Base-by-base conservation (phyloP, 2,888 invertebrate genomes). In the Pristionchus entomophagus region DNA sequence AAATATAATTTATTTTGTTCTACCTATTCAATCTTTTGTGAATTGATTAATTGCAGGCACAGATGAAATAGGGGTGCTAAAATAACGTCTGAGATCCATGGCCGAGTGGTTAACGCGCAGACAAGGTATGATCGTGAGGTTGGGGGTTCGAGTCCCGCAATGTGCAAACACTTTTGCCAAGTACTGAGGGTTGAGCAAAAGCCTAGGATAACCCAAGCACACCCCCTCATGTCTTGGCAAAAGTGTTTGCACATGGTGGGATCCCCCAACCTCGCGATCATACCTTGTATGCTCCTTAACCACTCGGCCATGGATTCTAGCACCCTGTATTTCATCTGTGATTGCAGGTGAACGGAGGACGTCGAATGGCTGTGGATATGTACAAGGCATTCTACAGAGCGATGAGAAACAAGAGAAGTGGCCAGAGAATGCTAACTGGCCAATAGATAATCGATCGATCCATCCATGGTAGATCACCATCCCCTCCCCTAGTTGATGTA, bases 381-480 rank as follows among this genome's bases (percentile, higher is more conserved):
- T 82, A 82, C 59, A 82, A 82, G 59, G 82, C 82, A 4, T 14
- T 59, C 26, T 82, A 59, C 59, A 82, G 38, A 59, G 41, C 59
- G 26, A 82, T 82, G 82, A 56, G 59, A 26, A 26, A 0, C 38
- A 82, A 29, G 82, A 82, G 82, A n/a, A 80, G 19, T 14, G 51
- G 51, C 38, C 78, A 51, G 51, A 22, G 78, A 80, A 29, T 29
- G 35, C 32, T 80, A 17, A 80, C 78, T 32, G 49, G 19, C 4
- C 78, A 80, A 32, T 80, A 80, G 78, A 51, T 29, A 49, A 51
- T 80, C 35, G 19, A 35, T 80, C 17, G 17, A 80, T 80, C 35
- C 5, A 35, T 80, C 17, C n/a, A 80, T 29, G 10, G 69, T 73
- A 38, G 41, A 26, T 45, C 26, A 17, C 56, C 14, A 56, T 10